These are phyloP conservation scores for Oceanodroma leucorhoa DNA, from an alignment of 2,797 vertebrate genomes.

Conservation along the genomic window DNA sequence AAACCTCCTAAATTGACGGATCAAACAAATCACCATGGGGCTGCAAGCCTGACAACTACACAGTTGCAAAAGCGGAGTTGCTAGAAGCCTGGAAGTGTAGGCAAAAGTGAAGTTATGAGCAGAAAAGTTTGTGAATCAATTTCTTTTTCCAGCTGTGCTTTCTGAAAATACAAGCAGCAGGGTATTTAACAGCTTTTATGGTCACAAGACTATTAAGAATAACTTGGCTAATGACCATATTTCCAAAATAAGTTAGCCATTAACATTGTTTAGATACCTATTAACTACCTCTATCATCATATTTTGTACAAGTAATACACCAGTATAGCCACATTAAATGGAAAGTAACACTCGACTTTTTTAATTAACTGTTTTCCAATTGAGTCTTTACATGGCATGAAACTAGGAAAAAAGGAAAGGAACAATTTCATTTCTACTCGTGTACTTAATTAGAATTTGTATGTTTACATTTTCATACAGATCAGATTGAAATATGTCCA, in stretches of 20 bases:
- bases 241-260: slow-evolving; percentile 51
- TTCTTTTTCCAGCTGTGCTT: background rate
- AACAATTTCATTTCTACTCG: background rate
- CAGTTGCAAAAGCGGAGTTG: background rate
- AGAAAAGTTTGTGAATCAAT: background rate
- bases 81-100: background rate
- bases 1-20: background rate
- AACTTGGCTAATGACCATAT: background rate
- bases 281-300: slow-evolving; percentile 17
- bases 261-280: slow-evolving; percentile 24
- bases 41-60: background rate
- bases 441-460: background rate
- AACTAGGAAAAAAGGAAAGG: background rate
- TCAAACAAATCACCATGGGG: background rate
- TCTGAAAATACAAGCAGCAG: background rate
- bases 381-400: background rate
- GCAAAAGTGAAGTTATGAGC: background rate
- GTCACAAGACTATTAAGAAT: background rate
- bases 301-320: slow-evolving; percentile 9
- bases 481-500: background rate
- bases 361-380: background rate
- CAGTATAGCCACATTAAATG: background rate
- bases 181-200: background rate
- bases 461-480: background rate
- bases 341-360: background rate